Conservation (phyloP, 2,797 vertebrate genomes). For the Florisuga fusca region DNA sequence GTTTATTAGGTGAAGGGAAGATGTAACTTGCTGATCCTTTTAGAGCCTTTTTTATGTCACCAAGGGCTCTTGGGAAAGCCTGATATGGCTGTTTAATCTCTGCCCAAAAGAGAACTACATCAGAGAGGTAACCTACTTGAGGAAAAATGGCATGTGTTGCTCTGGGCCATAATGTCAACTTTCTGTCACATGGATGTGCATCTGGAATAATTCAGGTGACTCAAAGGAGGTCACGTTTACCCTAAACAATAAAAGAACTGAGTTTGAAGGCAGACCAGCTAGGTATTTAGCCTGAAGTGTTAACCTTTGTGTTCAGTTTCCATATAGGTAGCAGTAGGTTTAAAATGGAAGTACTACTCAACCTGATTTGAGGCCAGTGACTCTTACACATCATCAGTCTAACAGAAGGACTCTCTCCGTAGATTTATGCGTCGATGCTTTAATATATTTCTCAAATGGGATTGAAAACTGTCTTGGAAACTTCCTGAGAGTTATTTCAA, state of each 20-base stretch:
- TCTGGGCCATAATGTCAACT: not conserved
- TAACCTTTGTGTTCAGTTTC: not conserved
- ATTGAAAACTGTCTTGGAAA: not conserved
- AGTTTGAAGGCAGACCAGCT: not conserved
- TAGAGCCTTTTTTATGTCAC: not conserved
- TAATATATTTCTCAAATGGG: not conserved
- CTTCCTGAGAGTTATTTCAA: not conserved
- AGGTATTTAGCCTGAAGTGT: not conserved
- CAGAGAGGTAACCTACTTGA: not conserved
- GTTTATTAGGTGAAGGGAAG: not conserved
- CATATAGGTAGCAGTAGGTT: not conserved
- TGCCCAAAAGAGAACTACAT: not conserved
- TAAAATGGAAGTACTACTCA: not conserved
- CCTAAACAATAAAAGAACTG: not conserved
- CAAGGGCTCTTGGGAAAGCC: not conserved
- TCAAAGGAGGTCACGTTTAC: not conserved
- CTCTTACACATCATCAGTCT: not conserved
- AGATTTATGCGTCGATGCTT: not conserved
- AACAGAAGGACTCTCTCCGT: not conserved
- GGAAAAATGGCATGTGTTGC: not conserved
- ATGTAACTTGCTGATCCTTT: not conserved
- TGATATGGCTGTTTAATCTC: not conserved
- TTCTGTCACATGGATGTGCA: not conserved
- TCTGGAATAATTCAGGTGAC: not conserved
- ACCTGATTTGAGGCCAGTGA: not conserved